phyloP scores from a whole-genome alignment of 2,888 invertebrate species.

The Phortica okadai region DNA sequence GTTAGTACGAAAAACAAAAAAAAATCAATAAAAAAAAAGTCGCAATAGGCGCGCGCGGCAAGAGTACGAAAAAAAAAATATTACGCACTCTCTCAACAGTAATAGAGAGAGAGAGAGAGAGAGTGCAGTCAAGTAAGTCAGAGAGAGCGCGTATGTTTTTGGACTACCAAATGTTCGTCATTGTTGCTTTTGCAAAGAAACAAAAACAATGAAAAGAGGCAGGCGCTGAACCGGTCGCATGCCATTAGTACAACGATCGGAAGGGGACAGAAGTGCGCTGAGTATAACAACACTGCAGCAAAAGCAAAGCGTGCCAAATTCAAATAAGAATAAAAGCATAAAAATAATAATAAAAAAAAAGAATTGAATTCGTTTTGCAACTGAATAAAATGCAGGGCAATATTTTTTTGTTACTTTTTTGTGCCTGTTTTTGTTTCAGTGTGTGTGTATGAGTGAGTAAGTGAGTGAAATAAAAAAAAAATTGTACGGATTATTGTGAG shows the following conservation, averaged over 20 bases:
- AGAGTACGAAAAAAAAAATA: conserved; percentile 49
- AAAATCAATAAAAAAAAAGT: conserved; percentile 57
- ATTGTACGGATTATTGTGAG: not conserved
- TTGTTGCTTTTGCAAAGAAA: conserved; percentile 57
- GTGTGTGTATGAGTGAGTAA: not conserved
- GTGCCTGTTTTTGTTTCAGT: not conserved
- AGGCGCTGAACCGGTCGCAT: conserved; percentile 29
- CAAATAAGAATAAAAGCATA: conserved; percentile 15
- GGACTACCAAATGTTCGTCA: not conserved
- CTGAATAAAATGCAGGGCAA: conserved; percentile 23
- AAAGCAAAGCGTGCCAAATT: conserved; percentile 33
- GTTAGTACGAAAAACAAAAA: conserved; percentile 29
- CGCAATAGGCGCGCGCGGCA: conserved; percentile 55
- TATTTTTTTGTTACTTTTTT: conserved; percentile 12
- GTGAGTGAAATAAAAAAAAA: not conserved
- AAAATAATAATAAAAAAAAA: conserved; percentile 20
- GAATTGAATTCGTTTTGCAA: not conserved
- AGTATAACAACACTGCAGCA: conserved; percentile 41
- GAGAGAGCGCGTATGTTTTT: conserved; percentile 37
- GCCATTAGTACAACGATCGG: conserved; percentile 29
- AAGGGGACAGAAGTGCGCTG: conserved; percentile 19
- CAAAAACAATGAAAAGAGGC: too few relatives aligned
- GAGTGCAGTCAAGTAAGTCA: not conserved
- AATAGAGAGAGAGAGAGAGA: too few relatives aligned
- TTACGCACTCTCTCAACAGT: not conserved